Base-by-base conservation (phyloP, 2,888 invertebrate genomes). In the Pelosia muscerda region DNA sequence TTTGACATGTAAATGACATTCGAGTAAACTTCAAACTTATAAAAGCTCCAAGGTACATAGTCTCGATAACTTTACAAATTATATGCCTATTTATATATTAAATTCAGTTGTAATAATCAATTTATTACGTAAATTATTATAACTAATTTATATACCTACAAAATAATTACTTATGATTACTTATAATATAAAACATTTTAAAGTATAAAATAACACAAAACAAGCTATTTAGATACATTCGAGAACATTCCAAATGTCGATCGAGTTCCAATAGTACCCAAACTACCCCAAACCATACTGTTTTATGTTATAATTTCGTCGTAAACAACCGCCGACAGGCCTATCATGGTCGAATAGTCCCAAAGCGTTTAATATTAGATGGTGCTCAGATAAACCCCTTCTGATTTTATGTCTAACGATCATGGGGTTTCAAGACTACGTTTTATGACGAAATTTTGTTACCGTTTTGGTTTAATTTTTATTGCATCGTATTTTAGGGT, bases 271-370 rank as follows among this genome's bases (percentile, higher is more conserved):
- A 13, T 67, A 67, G 81, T 82, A 76, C 25, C 58, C 65, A 3
- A 68, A 69, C 71, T 65, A 73, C 28, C 63, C 60, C 61, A 68
- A 66, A 78, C 77, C 75, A 79, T 82, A 71, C 69, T 70, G 70
- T 85, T 87, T 85, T 84, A 86, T 84, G 84, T 84, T 86, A 86
- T 87, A 87, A 88, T 88, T 86, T 81, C 74, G 61, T 81, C 84
- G 87, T 88, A 88, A 87, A 88, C 82, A 81, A 85, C 75, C 81
- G 79, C 74, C 63, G 84, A 83, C 84, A 86, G 79, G 70, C 77
- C 83, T 81, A 85, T 87, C 84, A 84, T 81, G 79, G 74, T 67
- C 72, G 64, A 71, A 66, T 60, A 62, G 63, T 77, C 72, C 71
- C 72, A 78, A 77, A 76, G 74, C 68, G 72, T 79, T 84, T 83